These are phyloP conservation scores for Gymnoscopelus microlampas DNA, from an alignment of 2,797 vertebrate genomes.

Conservation along the genomic window DNA sequence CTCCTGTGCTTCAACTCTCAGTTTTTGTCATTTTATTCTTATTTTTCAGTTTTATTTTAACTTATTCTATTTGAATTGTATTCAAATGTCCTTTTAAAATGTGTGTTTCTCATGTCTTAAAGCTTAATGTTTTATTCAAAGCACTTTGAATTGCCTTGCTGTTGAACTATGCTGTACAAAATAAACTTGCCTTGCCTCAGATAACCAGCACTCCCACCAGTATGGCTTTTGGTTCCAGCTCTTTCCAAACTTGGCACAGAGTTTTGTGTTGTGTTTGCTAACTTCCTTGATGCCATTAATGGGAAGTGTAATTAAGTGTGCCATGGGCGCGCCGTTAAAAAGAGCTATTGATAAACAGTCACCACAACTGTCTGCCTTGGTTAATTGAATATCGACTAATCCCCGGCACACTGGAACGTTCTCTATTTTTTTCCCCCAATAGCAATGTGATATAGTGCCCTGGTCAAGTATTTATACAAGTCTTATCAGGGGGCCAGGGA, in stretches of 20 bases:
- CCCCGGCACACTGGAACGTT: conserved; percentile 57
- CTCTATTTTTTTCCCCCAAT: conserved; percentile 56
- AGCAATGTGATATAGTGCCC: conserved; percentile 60
- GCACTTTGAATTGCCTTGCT: too few species aligned
- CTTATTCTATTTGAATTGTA: too few species aligned
- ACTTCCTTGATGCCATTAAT: conserved; percentile 68
- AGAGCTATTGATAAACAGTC: conserved; percentile 79
- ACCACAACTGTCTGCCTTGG: conserved; percentile 60
- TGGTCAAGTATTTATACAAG: conserved; percentile 58
- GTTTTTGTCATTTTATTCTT: too few species aligned
- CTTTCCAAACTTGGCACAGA: conserved; percentile 44
- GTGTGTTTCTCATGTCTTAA: too few species aligned
- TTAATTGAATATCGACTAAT: conserved; percentile 84
- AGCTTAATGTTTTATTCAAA: too few species aligned
- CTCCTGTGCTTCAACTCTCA: too few species aligned
- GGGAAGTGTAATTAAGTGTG: conserved; percentile 79
- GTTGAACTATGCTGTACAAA: too few species aligned
- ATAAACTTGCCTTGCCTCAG: background rate
- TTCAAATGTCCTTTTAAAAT: too few species aligned
- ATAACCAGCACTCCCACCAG: conserved; percentile 16
- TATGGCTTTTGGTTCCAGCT: conserved; percentile 26
- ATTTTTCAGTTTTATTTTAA: too few species aligned
- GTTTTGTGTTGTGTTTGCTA: conserved; percentile 60
- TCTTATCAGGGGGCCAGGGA: conserved; percentile 52
- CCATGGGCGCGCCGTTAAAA: conserved; percentile 68